phyloP scores from a whole-genome alignment of 2,797 vertebrate genomes.

The Sebastes reedi region DNA sequence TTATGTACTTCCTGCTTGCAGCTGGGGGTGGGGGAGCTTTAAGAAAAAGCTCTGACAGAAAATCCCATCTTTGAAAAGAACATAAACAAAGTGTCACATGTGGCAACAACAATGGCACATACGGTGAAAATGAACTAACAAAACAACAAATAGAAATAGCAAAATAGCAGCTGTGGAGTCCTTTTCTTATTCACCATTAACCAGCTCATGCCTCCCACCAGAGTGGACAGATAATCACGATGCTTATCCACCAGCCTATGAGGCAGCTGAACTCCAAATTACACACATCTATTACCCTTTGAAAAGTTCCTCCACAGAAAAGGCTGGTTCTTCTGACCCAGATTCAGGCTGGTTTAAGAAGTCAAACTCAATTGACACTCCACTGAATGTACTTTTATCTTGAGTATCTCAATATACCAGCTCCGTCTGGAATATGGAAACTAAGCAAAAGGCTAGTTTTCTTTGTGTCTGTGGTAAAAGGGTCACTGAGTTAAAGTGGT shows the following conservation, averaged over 20 bases:
- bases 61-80: slow-evolving; percentile 29
- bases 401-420: background rate
- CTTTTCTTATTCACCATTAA: background rate
- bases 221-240: slow-evolving; percentile 31
- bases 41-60: slow-evolving; percentile 34
- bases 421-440: slow-evolving; percentile 12
- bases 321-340: slow-evolving; percentile 45
- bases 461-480: background rate
- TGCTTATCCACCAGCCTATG: slow-evolving; percentile 24
- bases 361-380: background rate
- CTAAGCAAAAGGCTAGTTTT: background rate
- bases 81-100: slow-evolving; percentile 27
- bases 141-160: background rate
- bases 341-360: slow-evolving; percentile 30
- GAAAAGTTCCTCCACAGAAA: slow-evolving; percentile 23
- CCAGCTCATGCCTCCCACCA: slow-evolving; percentile 5
- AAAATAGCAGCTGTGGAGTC: background rate
- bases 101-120: slow-evolving; percentile 10
- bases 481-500: background rate
- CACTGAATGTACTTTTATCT: slow-evolving; percentile 17
- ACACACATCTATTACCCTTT: slow-evolving; percentile 13
- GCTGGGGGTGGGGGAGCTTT: slow-evolving; percentile 29
- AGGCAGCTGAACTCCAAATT: slow-evolving; percentile 31
- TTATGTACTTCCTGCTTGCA: slow-evolving; percentile 81
- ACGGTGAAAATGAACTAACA: background rate